These are phyloP conservation scores for Rissa tridactyla DNA, from an alignment of 2,113 vertebrate genomes.

Conservation along the genomic window DNA sequence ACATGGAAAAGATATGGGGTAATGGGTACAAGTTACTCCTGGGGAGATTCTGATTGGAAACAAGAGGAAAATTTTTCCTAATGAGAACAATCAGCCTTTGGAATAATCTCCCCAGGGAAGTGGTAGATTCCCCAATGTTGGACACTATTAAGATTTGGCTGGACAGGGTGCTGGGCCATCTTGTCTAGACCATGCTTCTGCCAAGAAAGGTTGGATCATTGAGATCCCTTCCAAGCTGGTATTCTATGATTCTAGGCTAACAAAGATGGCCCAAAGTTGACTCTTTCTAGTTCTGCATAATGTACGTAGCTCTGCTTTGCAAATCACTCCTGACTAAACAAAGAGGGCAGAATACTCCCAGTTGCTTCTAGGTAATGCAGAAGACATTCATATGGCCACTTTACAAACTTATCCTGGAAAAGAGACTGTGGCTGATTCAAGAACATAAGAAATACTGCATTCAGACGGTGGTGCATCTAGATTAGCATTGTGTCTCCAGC, in stretches of 20 bases:
- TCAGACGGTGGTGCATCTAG: not conserved
- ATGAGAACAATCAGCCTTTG: not conserved
- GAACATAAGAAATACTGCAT: not conserved
- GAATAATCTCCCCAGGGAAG: not conserved
- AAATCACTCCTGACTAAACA: not conserved
- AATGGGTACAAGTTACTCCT: not conserved
- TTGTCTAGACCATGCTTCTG: not conserved
- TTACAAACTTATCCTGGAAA: not conserved
- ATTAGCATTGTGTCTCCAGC: not conserved
- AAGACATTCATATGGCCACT: not conserved
- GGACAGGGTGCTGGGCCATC: not conserved
- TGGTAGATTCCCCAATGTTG: not conserved
- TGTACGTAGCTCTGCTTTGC: not conserved
- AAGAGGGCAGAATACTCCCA: not conserved
- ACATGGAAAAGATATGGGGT: no score
- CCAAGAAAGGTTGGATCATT: not conserved
- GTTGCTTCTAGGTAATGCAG: not conserved
- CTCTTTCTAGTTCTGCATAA: not conserved
- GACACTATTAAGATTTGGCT: not conserved
- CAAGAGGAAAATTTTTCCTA: not conserved
- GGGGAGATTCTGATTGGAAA: not conserved
- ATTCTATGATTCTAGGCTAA: not conserved
- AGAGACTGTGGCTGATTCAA: not conserved
- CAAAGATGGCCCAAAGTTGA: not conserved
- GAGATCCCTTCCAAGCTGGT: not conserved